Percentiles rank a stretch among this genome's conserved stretches.
These are phyloP conservation scores for Hyaena hyaena DNA, from an alignment of 2,113 vertebrate genomes.

Conservation along the genomic window DNA sequence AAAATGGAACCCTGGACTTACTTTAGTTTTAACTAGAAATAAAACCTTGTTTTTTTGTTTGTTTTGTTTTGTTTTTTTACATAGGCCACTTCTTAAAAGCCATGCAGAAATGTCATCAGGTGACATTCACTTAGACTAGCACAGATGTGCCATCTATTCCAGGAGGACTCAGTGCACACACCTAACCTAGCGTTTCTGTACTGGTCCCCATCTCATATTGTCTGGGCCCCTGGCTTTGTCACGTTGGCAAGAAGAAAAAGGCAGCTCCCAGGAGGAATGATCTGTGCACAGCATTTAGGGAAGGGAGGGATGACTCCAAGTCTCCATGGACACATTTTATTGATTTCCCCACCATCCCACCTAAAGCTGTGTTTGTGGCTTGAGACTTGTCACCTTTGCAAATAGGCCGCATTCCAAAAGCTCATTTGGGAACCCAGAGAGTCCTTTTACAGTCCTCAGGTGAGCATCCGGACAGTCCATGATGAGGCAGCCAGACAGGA, in stretches of 20 bases:
- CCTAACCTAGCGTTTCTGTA: not conserved
- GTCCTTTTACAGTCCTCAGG: not conserved
- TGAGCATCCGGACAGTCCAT: not conserved
- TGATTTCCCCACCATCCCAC: not conserved
- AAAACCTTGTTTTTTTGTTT: not conserved
- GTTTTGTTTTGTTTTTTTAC: not conserved
- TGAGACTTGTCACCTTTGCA: not conserved
- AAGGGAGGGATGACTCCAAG: not conserved
- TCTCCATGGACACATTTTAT: not conserved
- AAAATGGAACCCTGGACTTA: not conserved
- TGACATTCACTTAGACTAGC: not conserved
- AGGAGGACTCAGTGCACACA: not conserved
- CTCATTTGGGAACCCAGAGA: not conserved
- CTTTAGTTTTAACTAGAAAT: slow-evolving; percentile 23
- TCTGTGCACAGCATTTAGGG: not conserved
- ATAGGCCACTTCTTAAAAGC: not conserved
- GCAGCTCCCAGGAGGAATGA: not conserved
- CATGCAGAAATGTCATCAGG: not conserved
- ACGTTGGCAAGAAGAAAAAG: not conserved
- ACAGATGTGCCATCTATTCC: not conserved
- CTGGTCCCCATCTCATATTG: not conserved
- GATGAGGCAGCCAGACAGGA: not conserved
- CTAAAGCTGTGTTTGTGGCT: not conserved
- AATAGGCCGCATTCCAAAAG: not conserved
- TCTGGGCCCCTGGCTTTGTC: not conserved